These are phyloP conservation scores for Lottia gigantea DNA, from an alignment of 2,888 invertebrate species.

Conservation along the genomic window DNA sequence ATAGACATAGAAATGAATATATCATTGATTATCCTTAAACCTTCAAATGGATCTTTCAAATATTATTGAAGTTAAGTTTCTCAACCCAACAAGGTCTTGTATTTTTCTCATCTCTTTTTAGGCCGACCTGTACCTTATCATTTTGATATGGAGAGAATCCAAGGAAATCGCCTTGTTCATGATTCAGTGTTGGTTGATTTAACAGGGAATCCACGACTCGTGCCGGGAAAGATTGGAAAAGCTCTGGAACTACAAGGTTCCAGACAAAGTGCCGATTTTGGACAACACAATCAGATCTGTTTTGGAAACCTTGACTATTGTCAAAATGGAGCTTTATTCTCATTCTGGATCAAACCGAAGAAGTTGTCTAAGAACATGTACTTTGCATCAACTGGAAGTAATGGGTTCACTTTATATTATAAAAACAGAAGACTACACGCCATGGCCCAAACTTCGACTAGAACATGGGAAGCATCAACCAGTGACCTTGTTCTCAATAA, in stretches of 20 bases:
- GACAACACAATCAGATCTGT: slow-evolving; percentile 45
- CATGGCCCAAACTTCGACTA: slow-evolving; percentile 42
- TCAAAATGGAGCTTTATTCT: slow-evolving; percentile 47
- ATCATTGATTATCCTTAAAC: too few species aligned
- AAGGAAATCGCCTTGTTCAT: slow-evolving; percentile 39
- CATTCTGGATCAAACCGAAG: slow-evolving; percentile 54
- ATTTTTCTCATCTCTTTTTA: too few species aligned
- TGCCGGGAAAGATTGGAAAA: slow-evolving; percentile 48
- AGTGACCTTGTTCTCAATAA: slow-evolving; percentile 31
- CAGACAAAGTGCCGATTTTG: slow-evolving; percentile 46
- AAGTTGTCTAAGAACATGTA: slow-evolving; percentile 26
- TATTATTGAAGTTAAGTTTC: too few species aligned
- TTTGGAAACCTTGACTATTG: slow-evolving; percentile 58
- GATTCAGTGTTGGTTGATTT: slow-evolving; percentile 39
- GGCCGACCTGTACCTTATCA: slow-evolving; percentile 53
- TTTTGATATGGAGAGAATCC: slow-evolving; percentile 52
- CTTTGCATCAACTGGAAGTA: slow-evolving; percentile 52
- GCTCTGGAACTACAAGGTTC: slow-evolving; percentile 47
- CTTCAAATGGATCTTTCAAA: too few species aligned
- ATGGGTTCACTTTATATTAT: slow-evolving; percentile 55
- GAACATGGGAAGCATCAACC: slow-evolving; percentile 46
- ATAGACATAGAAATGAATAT: too few species aligned
- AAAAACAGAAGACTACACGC: slow-evolving; percentile 36
- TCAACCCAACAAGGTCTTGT: too few species aligned
- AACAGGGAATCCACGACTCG: slow-evolving; percentile 41